A percentile compares a stretch with the other conserved stretches of the same genome.
Conservation (phyloP, 2,113 vertebrate species). For the Arenaria interpres region DNA sequence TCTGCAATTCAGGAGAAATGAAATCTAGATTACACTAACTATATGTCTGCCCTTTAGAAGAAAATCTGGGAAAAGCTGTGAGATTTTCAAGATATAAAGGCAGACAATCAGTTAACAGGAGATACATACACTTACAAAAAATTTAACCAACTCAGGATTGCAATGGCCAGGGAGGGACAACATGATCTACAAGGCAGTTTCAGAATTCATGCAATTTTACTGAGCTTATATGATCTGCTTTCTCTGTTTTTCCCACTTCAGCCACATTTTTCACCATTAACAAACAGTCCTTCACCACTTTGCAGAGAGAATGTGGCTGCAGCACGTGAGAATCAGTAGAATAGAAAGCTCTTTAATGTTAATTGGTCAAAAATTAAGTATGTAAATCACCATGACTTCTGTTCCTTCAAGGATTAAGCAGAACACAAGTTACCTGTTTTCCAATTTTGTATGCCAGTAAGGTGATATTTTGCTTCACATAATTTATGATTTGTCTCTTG, state of each 20-base stretch:
- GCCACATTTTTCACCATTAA: background rate
- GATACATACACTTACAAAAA: background rate
- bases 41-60: background rate
- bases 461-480: background rate
- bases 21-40: background rate
- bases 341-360: background rate
- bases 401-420: background rate
- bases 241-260: background rate
- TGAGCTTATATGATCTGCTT: background rate
- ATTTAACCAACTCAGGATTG: background rate
- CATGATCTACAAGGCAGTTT: background rate
- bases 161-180: background rate
- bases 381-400: background rate
- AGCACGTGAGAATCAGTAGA: background rate
- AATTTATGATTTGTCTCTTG: constrained; percentile 10
- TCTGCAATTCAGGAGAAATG: background rate
- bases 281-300: background rate
- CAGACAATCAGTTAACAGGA: background rate
- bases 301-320: background rate
- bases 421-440: constrained; percentile 4
- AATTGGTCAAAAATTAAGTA: background rate
- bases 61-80: background rate
- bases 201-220: background rate
- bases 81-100: background rate
- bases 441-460: background rate